These are phyloP conservation scores for Eumeta japonica DNA, from an alignment of 1,140 invertebrate species.

Conservation along the genomic window DNA sequence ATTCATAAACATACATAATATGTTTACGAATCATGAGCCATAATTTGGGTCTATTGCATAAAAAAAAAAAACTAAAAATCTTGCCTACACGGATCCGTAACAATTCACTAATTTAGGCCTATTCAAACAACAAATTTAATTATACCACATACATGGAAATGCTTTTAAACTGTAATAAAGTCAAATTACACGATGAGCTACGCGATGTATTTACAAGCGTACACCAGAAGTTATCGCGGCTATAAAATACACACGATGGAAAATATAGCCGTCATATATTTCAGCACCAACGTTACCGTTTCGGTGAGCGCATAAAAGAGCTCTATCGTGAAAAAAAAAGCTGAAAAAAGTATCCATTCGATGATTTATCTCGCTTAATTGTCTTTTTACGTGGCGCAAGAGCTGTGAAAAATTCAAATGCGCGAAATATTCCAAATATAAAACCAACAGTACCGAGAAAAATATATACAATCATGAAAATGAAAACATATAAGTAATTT, in stretches of 20 bases:
- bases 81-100: too few relatives aligned
- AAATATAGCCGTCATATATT: conserved; percentile 44
- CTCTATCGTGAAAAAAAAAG: conserved; percentile 18
- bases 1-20: too few relatives aligned
- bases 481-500: too few relatives aligned
- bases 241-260: conserved; percentile 31
- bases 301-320: conserved; percentile 24
- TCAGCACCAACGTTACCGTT: conserved; percentile 22
- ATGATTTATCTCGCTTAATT: conserved; percentile 45
- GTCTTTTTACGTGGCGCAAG: conserved; percentile 29
- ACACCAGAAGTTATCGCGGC: conserved; percentile 28
- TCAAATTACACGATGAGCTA: too few relatives aligned
- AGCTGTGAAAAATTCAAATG: conserved; percentile 31
- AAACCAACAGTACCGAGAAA: too few relatives aligned
- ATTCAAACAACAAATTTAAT: conserved; percentile 24
- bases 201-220: too few relatives aligned
- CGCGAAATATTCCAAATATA: too few relatives aligned
- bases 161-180: too few relatives aligned
- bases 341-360: conserved; percentile 19
- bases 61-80: conserved; percentile 12
- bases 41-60: too few relatives aligned
- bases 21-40: too few relatives aligned
- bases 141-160: conserved; percentile 25
- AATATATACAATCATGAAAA: too few relatives aligned
- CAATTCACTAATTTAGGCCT: conserved; percentile 18